A percentile compares a stretch with the other conserved stretches of the same genome.
These are phyloP conservation scores for Philypnodon macrostomus DNA, from an alignment of 2,797 vertebrate species.

Conservation along the genomic window DNA sequence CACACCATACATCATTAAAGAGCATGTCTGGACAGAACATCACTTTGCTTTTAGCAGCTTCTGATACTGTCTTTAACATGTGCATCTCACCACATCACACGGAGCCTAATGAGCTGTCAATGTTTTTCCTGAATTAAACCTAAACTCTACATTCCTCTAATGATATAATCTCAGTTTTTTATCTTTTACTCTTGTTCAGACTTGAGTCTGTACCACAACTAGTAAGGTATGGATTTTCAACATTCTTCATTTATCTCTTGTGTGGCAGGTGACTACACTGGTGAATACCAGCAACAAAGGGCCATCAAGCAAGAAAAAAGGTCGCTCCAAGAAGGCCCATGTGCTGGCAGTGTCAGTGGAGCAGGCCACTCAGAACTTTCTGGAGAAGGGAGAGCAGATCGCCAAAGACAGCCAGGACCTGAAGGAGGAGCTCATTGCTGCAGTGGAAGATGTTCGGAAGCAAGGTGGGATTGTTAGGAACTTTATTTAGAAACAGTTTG, in stretches of 20 bases:
- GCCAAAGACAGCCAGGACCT: slow-evolving; percentile 98
- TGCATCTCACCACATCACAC: too few species aligned
- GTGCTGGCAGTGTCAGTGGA: slow-evolving; percentile 97
- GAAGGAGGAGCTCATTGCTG: slow-evolving; percentile 92
- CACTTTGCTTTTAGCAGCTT: slow-evolving; percentile 62
- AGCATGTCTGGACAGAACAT: slow-evolving; percentile 41
- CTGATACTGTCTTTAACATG: slow-evolving; percentile 31
- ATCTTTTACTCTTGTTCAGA: too few species aligned
- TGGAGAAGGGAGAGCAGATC: slow-evolving; percentile 98
- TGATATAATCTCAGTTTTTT: not conserved
- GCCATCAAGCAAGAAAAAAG: slow-evolving; percentile 97
- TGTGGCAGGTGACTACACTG: slow-evolving; percentile 89
- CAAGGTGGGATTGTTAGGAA: slow-evolving; percentile 80
- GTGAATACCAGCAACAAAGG: slow-evolving; percentile 99
- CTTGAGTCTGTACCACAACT: too few species aligned
- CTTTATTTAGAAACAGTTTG: not conserved
- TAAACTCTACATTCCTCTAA: too few species aligned
- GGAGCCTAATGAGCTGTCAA: too few species aligned
- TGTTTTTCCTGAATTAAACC: too few species aligned
- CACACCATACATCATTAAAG: slow-evolving; percentile 37
- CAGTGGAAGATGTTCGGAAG: slow-evolving; percentile 95
- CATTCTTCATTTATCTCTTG: not conserved
- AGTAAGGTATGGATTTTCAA: too few species aligned
- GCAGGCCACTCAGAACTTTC: slow-evolving; percentile 96
- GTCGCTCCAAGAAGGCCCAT: slow-evolving; percentile 97